A percentile compares a stretch with the other conserved stretches of the same genome.
phyloP scores from a whole-genome alignment of 1,140 invertebrate species.

The Tenebrio molitor region DNA sequence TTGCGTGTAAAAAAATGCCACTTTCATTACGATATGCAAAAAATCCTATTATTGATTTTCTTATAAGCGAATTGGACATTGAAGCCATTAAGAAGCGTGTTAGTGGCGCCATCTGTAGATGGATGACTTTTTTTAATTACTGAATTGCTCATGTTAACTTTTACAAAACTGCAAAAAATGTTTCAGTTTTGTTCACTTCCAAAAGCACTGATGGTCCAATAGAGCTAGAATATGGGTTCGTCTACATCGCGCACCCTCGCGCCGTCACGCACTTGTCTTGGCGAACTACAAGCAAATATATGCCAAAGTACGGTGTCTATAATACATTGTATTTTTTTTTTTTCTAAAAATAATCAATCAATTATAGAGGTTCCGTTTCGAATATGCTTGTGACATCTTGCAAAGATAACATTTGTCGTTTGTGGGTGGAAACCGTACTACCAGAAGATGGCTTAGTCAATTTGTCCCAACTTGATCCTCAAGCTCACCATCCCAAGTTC shows the following conservation, averaged over 20 bases:
- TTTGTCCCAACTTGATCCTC: constrained; percentile 84
- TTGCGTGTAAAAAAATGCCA: no score
- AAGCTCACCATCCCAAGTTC: constrained; percentile 86
- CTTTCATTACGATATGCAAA: no score
- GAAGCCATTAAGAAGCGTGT: no score
- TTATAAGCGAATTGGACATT: no score
- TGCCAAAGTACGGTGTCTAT: constrained; percentile 87
- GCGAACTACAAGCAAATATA: constrained; percentile 98
- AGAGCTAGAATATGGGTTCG: constrained; percentile 90
- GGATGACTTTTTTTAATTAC: no score
- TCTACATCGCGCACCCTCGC: constrained; percentile 96
- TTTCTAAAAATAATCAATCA: constrained; percentile 9
- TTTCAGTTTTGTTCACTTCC: constrained; percentile 76
- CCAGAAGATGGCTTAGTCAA: constrained; percentile 95
- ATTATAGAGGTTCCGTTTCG: constrained; percentile 89
- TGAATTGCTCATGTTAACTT: no score
- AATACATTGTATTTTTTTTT: not conserved
- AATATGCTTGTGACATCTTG: constrained; percentile 99
- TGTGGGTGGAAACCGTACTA: constrained; percentile 98
- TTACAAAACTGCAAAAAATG: no score
- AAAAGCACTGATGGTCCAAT: constrained; percentile 72
- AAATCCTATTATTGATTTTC: no score
- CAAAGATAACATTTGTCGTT: constrained; percentile 97
- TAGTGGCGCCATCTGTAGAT: no score
- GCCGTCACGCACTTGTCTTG: constrained; percentile 97